Conservation (phyloP, 2,888 invertebrate genomes). For the Pristionchus entomophagus region DNA sequence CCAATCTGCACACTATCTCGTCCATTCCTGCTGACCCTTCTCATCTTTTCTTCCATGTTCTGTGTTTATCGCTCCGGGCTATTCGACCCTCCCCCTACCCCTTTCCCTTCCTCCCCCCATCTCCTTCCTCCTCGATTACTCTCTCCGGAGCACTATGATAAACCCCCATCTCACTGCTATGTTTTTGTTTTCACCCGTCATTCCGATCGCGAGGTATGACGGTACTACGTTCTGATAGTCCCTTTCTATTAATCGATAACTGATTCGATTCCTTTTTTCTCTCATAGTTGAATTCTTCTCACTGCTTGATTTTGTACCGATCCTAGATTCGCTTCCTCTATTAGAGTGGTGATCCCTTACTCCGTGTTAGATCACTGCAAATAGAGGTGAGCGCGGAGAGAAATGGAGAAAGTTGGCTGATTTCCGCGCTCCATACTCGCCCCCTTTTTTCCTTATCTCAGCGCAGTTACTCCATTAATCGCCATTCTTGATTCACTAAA, state of each 20-base stretch:
- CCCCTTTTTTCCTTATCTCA: constrained; percentile 6
- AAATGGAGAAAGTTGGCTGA: constrained; percentile 32
- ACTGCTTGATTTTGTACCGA: background rate
- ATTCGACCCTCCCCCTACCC: background rate
- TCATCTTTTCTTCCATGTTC: constrained; percentile 35
- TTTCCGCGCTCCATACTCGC: background rate
- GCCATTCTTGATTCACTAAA: background rate
- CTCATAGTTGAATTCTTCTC: too few species aligned
- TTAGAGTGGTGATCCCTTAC: background rate
- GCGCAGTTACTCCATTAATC: background rate
- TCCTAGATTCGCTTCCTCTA: background rate
- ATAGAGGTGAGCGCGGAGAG: constrained; percentile 10
- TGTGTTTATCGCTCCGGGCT: constrained; percentile 34
- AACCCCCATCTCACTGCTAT: constrained; percentile 24
- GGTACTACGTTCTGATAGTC: background rate
- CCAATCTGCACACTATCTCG: background rate
- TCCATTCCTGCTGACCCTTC: constrained; percentile 8
- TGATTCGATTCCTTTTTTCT: background rate
- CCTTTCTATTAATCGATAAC: background rate
- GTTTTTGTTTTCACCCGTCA: constrained; percentile 1
- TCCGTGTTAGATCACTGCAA: constrained; percentile 22
- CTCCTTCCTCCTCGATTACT: background rate
- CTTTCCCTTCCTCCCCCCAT: background rate
- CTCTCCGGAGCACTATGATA: constrained; percentile 20
- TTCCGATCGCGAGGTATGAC: background rate